Base-by-base conservation (phyloP, 2,888 invertebrate genomes). In the Corythucha ciliata region DNA sequence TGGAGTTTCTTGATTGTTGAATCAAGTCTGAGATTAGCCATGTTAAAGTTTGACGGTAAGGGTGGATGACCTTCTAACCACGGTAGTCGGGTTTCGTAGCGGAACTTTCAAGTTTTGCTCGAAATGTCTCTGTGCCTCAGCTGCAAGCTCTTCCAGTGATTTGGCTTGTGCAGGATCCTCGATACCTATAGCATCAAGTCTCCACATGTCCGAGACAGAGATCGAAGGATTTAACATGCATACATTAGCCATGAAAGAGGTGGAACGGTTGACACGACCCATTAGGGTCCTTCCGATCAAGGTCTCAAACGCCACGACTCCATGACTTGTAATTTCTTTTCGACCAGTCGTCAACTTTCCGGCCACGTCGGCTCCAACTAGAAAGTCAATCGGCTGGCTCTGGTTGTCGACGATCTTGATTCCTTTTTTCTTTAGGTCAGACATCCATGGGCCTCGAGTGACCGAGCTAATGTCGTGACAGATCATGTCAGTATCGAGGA, bases 11-110 rank as follows among this genome's bases (percentile, higher is more conserved):
- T 56, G 2, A 59, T 37, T 1, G 57, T 60, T 10, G 46, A 52
- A 18, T 60, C 39, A n/a, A 66, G 51, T 40, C 64, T 56, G 25
- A 56, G 63, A 29, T 50, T 45, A 1, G 63, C 60, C n/a, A 61
- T 20, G 10, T 57, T 39, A 26, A 56, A 61, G 54, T 65, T 64
- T 32, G 40, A 42, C 16, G 60, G 48, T 1, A 67, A 39, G 4
- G 60, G 62, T 1, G 63, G 62, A 52, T 65, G 64, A 40, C 59
- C 61, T 18, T 63, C 61, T 16, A 61, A 57, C 64, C 64, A 65
- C 7, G 66, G 65, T 10, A 66, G 54, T 20, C 49, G 34, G 2
- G 66, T 62, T 47, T 63, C 63, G 54, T 65, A 68, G 2, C 65
- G 56, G 60, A 1, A 60, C 36, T 1, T 6, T 44, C 2, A 65